Evolutionary conservation across 2,888 invertebrate genomes (phyloP).

Genomic region (Callyntrura guangdongensis): DNA sequence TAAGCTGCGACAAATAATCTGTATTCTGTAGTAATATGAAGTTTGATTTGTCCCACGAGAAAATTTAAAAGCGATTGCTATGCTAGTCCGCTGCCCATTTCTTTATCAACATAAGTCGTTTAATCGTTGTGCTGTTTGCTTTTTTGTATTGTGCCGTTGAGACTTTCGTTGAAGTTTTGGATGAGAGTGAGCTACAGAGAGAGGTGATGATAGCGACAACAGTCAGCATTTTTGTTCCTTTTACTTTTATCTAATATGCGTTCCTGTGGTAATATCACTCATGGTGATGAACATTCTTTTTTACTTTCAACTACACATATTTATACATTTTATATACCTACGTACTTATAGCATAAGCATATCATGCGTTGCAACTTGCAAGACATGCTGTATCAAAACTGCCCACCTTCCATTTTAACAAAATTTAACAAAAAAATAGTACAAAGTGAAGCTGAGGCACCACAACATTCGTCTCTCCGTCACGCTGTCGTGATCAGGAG

Average conservation of each 20-base stretch:
- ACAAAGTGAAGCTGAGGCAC: constrained; percentile 63
- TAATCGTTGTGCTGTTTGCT: background rate
- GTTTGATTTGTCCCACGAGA: background rate
- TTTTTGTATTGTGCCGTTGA: background rate
- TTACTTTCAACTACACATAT: background rate
- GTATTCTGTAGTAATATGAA: no score
- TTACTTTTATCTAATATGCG: background rate
- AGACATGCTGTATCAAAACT: background rate
- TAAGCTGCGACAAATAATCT: no score
- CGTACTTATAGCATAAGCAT: background rate
- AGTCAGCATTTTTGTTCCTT: constrained; percentile 40
- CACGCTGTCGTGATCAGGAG: constrained; percentile 84
- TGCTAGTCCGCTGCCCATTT: background rate
- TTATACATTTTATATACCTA: background rate
- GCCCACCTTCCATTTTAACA: constrained; percentile 43
- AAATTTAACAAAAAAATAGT: constrained; percentile 69
- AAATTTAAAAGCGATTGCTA: background rate
- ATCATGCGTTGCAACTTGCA: background rate
- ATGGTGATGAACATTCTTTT: background rate
- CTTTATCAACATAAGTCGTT: background rate
- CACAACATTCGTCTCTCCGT: constrained; percentile 81
- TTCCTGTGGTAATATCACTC: constrained; percentile 4
- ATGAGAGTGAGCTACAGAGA: background rate
- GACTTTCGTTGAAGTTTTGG: constrained; percentile 28
- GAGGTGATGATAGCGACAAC: constrained; percentile 16